Evolutionary conservation across 2,113 vertebrate genomes (phyloP).

Genomic region (Eonycteris spelaea): DNA sequence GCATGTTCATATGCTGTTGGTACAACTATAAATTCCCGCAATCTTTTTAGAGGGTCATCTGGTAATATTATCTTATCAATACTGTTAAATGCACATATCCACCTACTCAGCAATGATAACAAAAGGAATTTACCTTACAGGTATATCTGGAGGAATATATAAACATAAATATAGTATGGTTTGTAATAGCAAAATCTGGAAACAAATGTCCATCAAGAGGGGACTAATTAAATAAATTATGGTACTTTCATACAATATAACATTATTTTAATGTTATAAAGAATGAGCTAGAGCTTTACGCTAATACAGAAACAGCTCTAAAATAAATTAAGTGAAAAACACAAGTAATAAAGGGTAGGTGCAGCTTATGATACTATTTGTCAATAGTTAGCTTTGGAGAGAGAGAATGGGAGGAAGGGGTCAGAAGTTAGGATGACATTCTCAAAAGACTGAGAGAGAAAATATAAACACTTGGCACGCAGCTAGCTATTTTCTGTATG

Average conservation of each 20-base stretch:
- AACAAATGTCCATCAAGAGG: background rate
- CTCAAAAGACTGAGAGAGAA: background rate
- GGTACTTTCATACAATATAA: background rate
- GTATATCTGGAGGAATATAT: background rate
- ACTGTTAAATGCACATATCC: background rate
- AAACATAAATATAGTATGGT: background rate
- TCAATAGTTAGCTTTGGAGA: background rate
- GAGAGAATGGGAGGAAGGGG: background rate
- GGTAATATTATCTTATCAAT: background rate
- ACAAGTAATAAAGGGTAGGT: background rate
- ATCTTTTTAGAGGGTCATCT: background rate
- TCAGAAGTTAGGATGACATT: background rate
- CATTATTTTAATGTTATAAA: background rate
- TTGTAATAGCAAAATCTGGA: constrained; percentile 33
- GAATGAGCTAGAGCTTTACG: background rate
- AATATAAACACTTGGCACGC: background rate
- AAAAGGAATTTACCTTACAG: background rate
- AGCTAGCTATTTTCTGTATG: background rate
- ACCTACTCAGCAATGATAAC: background rate
- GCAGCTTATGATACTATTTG: background rate
- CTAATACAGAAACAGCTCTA: background rate
- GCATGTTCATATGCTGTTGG: background rate
- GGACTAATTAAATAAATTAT: background rate
- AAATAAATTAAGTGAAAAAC: constrained; percentile 32
- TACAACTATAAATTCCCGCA: background rate